Conservation (phyloP, 2,797 vertebrate species). For the Lerista edwardsae region DNA sequence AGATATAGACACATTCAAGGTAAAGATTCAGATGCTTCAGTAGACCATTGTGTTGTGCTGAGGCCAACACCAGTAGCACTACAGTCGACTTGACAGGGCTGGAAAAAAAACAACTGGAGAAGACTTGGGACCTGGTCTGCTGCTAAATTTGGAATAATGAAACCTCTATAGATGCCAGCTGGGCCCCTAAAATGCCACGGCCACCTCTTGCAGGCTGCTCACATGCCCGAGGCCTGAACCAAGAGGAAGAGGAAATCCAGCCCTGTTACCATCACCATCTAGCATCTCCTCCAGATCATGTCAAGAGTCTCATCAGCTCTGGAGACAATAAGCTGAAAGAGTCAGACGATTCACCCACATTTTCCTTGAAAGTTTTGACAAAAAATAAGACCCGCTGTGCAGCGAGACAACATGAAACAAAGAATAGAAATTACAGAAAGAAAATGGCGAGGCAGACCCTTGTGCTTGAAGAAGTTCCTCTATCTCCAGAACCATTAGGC, state of each 20-base stretch:
- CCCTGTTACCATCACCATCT: conserved; percentile 2
- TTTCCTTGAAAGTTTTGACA: conserved; percentile 21
- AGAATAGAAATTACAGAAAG: conserved; percentile 36
- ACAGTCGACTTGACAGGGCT: conserved; percentile 21
- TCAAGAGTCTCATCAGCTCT: conserved; percentile 3
- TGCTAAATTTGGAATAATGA: conserved; percentile 20
- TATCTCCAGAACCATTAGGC: conserved; percentile 26
- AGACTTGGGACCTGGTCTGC: neutral
- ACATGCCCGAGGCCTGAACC: conserved; percentile 39
- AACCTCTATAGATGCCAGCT: conserved; percentile 10
- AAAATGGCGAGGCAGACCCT: neutral
- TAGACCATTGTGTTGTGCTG: neutral
- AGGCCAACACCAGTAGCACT: conserved; percentile 1
- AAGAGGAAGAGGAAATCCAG: neutral
- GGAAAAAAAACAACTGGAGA: conserved; percentile 2
- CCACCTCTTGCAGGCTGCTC: conserved; percentile 3
- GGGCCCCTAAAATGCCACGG: conserved; percentile 30
- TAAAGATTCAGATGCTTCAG: conserved; percentile 30
- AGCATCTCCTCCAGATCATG: rapidly evolving
- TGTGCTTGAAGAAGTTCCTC: conserved; percentile 34
- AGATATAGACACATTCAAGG: neutral
- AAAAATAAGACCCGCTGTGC: neutral
- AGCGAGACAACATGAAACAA: neutral
- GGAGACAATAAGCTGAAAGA: conserved; percentile 34
- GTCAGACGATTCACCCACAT: neutral